These are phyloP conservation scores for Aphelocoma californica DNA, from an alignment of 2,797 vertebrate species.

Conservation along the genomic window DNA sequence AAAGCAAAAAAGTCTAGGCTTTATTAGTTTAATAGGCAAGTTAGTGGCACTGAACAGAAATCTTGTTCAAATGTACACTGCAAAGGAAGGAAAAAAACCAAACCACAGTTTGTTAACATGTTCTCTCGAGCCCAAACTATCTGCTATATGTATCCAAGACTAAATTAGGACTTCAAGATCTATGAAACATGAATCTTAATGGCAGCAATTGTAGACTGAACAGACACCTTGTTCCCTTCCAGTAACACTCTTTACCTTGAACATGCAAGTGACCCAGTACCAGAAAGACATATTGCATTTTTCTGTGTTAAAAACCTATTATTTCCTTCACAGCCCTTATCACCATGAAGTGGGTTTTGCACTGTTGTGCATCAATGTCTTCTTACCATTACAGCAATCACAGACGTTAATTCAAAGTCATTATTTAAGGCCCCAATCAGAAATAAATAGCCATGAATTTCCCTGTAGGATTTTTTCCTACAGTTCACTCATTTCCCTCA, in stretches of 20 bases:
- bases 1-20: background rate
- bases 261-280: background rate
- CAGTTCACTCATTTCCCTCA: background rate
- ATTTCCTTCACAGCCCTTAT: background rate
- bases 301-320: background rate
- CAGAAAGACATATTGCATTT: background rate
- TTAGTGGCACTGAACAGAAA: background rate
- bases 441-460: conserved; percentile 33
- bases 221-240: background rate
- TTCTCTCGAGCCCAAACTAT: background rate
- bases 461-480: conserved; percentile 4
- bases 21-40: background rate
- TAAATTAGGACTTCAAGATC: background rate
- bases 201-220: background rate
- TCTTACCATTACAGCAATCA: background rate
- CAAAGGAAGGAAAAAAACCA: background rate
- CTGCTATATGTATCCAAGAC: background rate
- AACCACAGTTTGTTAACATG: background rate
- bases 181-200: background rate
- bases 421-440: background rate
- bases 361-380: background rate
- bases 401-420: conserved; percentile 38
- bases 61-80: background rate
- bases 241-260: background rate
- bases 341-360: background rate